These are phyloP conservation scores for Agriopis aurantiaria DNA, from an alignment of 2,888 invertebrate species.

Conservation along the genomic window DNA sequence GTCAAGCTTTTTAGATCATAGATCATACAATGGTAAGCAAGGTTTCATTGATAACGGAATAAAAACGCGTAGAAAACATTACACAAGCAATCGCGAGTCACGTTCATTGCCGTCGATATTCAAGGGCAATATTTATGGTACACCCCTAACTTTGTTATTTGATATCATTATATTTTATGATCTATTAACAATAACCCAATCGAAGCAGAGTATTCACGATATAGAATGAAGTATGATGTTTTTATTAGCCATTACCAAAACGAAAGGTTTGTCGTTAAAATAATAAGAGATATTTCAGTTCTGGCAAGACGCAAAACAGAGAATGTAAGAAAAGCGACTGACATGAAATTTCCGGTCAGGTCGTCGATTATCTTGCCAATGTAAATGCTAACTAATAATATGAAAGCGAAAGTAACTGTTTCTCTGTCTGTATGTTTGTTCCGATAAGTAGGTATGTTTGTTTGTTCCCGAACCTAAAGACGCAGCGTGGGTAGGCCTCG, in stretches of 20 bases:
- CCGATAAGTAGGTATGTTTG: too few species aligned
- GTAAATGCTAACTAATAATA: conserved; percentile 38
- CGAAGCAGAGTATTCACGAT: too few species aligned
- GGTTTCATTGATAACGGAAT: conserved; percentile 19
- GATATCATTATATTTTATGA: conserved; percentile 7
- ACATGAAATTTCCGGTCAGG: conserved; percentile 54
- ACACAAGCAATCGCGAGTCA: conserved; percentile 11
- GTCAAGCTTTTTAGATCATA: conserved; percentile 7
- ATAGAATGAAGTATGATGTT: too few species aligned
- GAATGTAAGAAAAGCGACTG: conserved; percentile 36
- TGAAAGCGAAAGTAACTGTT: too few species aligned
- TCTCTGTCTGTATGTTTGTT: too few species aligned
- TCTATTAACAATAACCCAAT: not conserved
- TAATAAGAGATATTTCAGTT: conserved; percentile 34
- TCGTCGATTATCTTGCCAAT: conserved; percentile 48
- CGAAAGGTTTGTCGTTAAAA: conserved; percentile 24
- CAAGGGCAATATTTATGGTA: conserved; percentile 2
- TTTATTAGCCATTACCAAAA: not conserved
- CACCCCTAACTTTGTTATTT: not conserved
- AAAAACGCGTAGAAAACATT: conserved; percentile 13
- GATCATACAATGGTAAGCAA: conserved; percentile 9
- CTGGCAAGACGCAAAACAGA: conserved; percentile 59
- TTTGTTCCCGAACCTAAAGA: too few species aligned
- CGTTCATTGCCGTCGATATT: conserved; percentile 6
- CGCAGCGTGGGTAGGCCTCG: too few species aligned